Base-by-base conservation (phyloP, 2,888 invertebrate species). In the Scaptomyza parva region DNA sequence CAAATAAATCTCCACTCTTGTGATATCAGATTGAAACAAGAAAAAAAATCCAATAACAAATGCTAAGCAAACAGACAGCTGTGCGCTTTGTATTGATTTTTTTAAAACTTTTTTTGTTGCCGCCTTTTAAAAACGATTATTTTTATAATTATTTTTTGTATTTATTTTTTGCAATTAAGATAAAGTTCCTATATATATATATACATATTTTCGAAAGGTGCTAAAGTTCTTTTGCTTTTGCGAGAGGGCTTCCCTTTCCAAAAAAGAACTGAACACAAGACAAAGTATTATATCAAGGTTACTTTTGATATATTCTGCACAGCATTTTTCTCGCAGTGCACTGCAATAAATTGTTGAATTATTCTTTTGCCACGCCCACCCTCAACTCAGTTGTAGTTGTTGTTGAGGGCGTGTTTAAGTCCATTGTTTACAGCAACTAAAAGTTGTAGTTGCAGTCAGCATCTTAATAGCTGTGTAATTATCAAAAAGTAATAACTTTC, bases 11-110 rank as follows among this genome's bases (percentile, higher is more conserved):
- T 41, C 54, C 41, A 65, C 45, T 76, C 2, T 9, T 9, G 58
- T 64, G 65, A 68, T 66, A 82, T 86, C 82, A 50, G 82, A 80
- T 82, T 86, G 70, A 66, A n/a, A n/a, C n/a, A n/a, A n/a, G n/a
- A n/a, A n/a, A n/a, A 76, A 64, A 76, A 63, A 40, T 45, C 52
- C 24, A 52, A 47, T 18, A 65, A 33, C 43, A 58, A 43, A 47
- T 48, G 35, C 37, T 45, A 44, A 28, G 28, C 55, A 63, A 69
- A 69, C 76, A 82, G 86, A 69, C 79, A 82, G 86, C 86, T 85
- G 85, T 68, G 50, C 50, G 43, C 33, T 44, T 50, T 52, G 37
- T 47, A 26, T 45, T 58, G 9, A 7, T 58, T 52, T 68, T 44
- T 66, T 59, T 60, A 59, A 69, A 61, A 22, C 5, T 59, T 67